Conservation (phyloP, 2,113 vertebrate genomes). For the Ginglymostoma cirratum region DNA sequence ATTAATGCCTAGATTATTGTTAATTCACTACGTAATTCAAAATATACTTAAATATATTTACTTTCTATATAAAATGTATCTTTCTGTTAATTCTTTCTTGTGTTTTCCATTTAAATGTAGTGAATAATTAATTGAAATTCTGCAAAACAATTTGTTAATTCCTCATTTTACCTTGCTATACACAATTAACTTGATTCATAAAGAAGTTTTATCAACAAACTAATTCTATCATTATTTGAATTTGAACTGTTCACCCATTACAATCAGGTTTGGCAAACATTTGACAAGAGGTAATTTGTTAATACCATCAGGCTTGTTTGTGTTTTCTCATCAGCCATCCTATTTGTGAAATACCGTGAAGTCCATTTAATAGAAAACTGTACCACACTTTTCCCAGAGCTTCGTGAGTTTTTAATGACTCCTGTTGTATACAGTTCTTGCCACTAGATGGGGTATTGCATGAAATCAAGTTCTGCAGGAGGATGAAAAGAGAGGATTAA, state of each 20-base stretch:
- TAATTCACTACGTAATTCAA: background rate
- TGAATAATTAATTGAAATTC: background rate
- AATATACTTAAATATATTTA: background rate
- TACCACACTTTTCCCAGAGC: background rate
- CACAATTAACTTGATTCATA: background rate
- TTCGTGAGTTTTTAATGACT: background rate
- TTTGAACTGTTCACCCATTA: background rate
- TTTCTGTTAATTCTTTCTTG: background rate
- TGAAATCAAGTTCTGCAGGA: background rate
- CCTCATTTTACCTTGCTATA: background rate
- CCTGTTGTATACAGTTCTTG: background rate
- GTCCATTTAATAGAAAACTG: background rate
- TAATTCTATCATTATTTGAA: background rate
- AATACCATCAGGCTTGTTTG: background rate
- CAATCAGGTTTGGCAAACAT: background rate
- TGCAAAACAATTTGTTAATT: background rate
- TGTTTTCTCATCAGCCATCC: background rate
- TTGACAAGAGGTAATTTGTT: background rate
- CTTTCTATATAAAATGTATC: background rate
- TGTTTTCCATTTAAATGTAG: background rate
- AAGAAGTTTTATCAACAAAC: background rate
- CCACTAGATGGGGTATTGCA: slow-evolving; percentile 10
- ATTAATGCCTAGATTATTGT: background rate
- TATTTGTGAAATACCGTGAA: background rate
- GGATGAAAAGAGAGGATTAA: background rate